phyloP scores from a whole-genome alignment of 2,113 vertebrate species.

The Paramormyrops kingsleyae region DNA sequence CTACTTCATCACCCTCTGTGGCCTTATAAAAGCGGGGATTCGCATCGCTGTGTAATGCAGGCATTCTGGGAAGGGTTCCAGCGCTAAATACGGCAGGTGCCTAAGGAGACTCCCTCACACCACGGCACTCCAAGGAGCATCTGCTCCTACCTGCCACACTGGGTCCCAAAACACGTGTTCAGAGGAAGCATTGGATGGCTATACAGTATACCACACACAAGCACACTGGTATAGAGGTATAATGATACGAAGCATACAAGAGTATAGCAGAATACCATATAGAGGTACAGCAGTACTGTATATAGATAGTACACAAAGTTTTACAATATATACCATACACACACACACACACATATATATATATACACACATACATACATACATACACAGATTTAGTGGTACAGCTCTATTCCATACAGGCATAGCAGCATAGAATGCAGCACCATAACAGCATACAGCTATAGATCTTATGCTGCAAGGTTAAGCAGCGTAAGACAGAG shows the following conservation, averaged over 20 bases:
- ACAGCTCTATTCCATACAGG: neutral
- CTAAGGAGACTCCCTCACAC: neutral
- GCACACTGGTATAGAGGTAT: neutral
- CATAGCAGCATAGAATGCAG: neutral
- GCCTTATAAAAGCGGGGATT: neutral
- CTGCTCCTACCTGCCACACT: neutral
- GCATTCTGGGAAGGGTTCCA: neutral
- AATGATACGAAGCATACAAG: neutral
- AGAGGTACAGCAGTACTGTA: neutral
- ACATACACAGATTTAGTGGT: neutral
- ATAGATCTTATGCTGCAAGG: neutral
- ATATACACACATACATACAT: neutral
- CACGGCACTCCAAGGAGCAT: too few relatives aligned
- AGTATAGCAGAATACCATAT: neutral
- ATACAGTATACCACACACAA: neutral
- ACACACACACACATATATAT: neutral
- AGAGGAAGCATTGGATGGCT: neutral
- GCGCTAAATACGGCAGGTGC: neutral
- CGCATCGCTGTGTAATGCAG: neutral
- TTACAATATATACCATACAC: neutral
- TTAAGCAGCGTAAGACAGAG: neutral
- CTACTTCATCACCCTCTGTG: neutral
- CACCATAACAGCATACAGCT: neutral
- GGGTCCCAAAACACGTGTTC: neutral
- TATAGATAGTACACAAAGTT: neutral